Evolutionary conservation across 2,888 invertebrate species (phyloP).

Genomic region (Spilosoma lubricipeda): DNA sequence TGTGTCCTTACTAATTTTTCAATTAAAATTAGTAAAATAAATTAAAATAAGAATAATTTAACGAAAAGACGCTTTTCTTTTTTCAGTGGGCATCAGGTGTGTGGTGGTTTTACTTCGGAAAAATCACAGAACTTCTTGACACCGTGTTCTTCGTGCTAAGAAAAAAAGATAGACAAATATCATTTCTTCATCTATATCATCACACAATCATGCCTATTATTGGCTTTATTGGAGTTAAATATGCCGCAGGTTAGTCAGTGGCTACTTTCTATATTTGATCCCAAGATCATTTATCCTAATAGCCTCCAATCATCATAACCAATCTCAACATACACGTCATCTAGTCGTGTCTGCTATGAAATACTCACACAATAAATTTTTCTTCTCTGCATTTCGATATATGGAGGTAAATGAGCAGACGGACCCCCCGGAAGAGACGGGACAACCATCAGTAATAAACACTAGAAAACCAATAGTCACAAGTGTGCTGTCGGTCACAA

Average conservation of each 20-base stretch:
- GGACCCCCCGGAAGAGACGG: no score
- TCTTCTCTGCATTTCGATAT: no score
- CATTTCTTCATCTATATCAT: constrained; percentile 95
- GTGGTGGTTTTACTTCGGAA: constrained; percentile 91
- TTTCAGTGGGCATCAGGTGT: constrained; percentile 83
- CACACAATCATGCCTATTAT: constrained; percentile 91
- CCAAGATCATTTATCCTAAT: neutral
- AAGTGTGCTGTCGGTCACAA: no score
- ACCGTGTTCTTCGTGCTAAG: constrained; percentile 95
- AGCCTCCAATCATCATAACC: no score
- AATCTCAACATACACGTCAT: neutral
- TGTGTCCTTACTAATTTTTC: no score
- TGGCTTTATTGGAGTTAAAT: constrained; percentile 90
- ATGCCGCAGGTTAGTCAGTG: constrained; percentile 84
- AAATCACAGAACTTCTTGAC: constrained; percentile 91
- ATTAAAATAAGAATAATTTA: neutral
- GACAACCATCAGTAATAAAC: no score
- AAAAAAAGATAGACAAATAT: constrained; percentile 94
- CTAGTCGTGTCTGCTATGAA: neutral
- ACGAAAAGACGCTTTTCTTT: neutral
- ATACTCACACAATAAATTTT: neutral
- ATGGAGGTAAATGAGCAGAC: no score
- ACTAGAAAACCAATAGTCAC: no score
- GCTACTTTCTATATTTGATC: neutral
- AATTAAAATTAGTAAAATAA: no score